Conservation (phyloP, 2,113 vertebrate genomes). For the Carettochelys insculpta region DNA sequence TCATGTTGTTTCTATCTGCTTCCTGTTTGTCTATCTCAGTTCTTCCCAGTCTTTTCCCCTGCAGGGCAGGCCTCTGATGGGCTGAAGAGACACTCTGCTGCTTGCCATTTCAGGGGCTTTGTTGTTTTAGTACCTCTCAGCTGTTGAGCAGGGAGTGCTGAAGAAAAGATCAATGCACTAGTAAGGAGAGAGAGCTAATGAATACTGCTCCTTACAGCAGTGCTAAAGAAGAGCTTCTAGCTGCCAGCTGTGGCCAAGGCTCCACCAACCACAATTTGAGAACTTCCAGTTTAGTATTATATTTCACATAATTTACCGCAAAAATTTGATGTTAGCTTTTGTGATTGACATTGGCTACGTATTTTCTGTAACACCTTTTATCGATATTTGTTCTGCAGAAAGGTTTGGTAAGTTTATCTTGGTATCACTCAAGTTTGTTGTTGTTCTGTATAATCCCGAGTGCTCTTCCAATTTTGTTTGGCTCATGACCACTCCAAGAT, state of each 20-base stretch:
- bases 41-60: neutral
- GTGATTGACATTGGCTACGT: neutral
- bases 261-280: neutral
- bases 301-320: neutral
- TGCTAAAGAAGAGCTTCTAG: neutral
- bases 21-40: neutral
- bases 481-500: neutral
- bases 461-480: neutral
- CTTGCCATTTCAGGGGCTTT: conserved; percentile 32
- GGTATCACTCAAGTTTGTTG: neutral
- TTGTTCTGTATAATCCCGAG: neutral
- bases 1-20: neutral
- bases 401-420: neutral
- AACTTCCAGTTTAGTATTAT: neutral
- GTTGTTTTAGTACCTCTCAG: neutral
- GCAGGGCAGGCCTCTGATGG: neutral
- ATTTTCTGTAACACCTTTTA: neutral
- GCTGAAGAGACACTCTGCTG: neutral
- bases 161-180: neutral
- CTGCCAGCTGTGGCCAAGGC: neutral
- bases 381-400: neutral
- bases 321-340: neutral
- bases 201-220: neutral
- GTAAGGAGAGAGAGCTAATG: neutral
- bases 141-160: neutral